Evolutionary conservation across 2,888 invertebrate species (phyloP), one percentile per base, ranked within the genome.

Genomic region (Alsophila aescularia): DNA sequence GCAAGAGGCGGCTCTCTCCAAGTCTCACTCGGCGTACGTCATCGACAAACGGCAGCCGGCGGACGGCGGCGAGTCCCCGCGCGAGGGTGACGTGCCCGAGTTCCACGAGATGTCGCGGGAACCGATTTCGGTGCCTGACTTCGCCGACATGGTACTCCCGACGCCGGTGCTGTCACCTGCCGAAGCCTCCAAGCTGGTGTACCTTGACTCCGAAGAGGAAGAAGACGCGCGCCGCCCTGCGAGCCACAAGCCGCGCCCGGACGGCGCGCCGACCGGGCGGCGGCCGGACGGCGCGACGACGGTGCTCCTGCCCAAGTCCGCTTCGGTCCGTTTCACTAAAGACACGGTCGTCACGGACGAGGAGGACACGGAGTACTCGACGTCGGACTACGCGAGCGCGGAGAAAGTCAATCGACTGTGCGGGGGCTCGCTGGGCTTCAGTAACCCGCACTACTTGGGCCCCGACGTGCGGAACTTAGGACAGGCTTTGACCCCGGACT

Each of bases 311-410:
- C 93, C 37, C 87, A 94, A 80, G 16, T 51, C 58, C 68, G 93
- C 93, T 3, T 93, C 93, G 10, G 93, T 93, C 4, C 84, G 94
- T 52, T 93, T 94, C 71, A 89, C 92, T 13, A 81, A 87, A 52
- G 85, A 90, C 41, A 84, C 92, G 14, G 87, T 86, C 52, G 85
- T 89, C 42, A 84, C 92, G 14, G 87, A 92, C 39, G 93, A 93
- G 53, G 94, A 94, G 64, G 93, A 93, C 48, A 21, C 49, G 8
- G 93, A 93, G 57, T 73, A 92, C 58, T 95, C 95, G 0, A 95
- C 96, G 0, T 95, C 96, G 3, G 96, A 96, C 73, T 96, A 96
- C 79, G 95, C 95, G 48, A 95, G 95, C 73, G 95, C 95, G 42
- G 96, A 95, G 79, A 93, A 93, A 0, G 93, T 94, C 15, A 93